A percentile compares a stretch with the other conserved stretches of the same genome.
Conservation (phyloP, 1,140 invertebrate species). For the Drosophila cardini region DNA sequence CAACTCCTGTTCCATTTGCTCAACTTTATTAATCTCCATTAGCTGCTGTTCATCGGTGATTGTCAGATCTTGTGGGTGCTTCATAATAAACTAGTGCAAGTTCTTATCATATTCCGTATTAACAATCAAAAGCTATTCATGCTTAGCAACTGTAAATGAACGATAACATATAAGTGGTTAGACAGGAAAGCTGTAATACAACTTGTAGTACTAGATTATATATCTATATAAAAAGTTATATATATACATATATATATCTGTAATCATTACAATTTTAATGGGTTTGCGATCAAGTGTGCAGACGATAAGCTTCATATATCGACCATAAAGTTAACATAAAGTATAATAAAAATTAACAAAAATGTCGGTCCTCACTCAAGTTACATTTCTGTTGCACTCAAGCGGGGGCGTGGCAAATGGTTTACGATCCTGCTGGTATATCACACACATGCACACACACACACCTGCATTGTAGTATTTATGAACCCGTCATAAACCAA, state of each 20-base stretch:
- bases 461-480: constrained; percentile 36
- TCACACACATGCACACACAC: constrained; percentile 42
- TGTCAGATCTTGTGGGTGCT: constrained; percentile 71
- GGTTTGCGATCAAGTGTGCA: constrained; percentile 27
- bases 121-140: constrained; percentile 53
- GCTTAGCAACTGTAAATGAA: constrained; percentile 56
- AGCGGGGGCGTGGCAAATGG: neutral
- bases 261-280: constrained; percentile 44
- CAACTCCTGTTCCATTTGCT: constrained; percentile 70
- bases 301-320: constrained; percentile 23
- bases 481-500: constrained; percentile 47
- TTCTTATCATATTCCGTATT: constrained; percentile 23
- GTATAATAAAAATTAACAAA: constrained; percentile 1
- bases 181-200: constrained; percentile 27
- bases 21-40: constrained; percentile 72
- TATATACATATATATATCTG: neutral
- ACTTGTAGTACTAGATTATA: neutral
- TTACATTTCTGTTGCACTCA: constrained; percentile 13
- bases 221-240: too few species aligned
- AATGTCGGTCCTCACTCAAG: neutral
- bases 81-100: constrained; percentile 45
- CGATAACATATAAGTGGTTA: constrained; percentile 48
- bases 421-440: constrained; percentile 33
- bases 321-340: constrained; percentile 13
- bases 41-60: constrained; percentile 63